Base-by-base conservation (phyloP, 2,797 vertebrate genomes). In the Tangara arthus region DNA sequence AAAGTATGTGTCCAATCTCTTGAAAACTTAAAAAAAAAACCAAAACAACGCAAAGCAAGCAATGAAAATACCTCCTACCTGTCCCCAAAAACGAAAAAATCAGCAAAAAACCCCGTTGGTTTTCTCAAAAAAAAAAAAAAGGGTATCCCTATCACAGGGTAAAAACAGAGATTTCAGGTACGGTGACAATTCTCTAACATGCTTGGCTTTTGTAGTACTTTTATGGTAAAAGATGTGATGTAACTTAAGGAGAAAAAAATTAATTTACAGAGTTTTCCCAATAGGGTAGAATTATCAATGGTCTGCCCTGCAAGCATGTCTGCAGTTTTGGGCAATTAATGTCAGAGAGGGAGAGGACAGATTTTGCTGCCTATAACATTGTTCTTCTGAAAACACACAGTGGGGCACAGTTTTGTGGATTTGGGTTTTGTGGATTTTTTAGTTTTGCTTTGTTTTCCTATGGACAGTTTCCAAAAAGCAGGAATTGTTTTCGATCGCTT, bases 111-210 rank as follows among this genome's bases (percentile, higher is more conserved):
- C 6, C 52, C 3, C 1, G 22, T 8, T 37, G 5, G 0, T 35
- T 64, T 77, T 73, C 23, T 53, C 15, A 39, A 39, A 22, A 28
- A 13, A 52, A 30, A 37, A 26, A n/a, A 30, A 57, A 44, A 4
- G 0, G 6, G 0, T 35, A 21, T 34, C 9, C 24, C 20, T 63
- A n/a, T 3, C 3, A 55, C 3, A 72, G 6, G 0, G 2, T 23
- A n/a, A 76, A 91, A 91, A 0, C 6, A 66, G 34, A 69, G 4
- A 11, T 84, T 94, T 41, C 13, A 42, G 15, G 5, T 63, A n/a
- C 8, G 32, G 6, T 4, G 15, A 15, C 8, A 73, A 20, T 42
- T 71, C 9, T 70, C 3, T 46, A 64, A 73, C 15, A 50, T 22
- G 22, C 4, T 7, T 59, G 22, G 9, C 11, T 3, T 89, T 82